These are phyloP conservation scores for Halcyon senegalensis DNA, from an alignment of 2,113 vertebrate genomes.

Conservation along the genomic window DNA sequence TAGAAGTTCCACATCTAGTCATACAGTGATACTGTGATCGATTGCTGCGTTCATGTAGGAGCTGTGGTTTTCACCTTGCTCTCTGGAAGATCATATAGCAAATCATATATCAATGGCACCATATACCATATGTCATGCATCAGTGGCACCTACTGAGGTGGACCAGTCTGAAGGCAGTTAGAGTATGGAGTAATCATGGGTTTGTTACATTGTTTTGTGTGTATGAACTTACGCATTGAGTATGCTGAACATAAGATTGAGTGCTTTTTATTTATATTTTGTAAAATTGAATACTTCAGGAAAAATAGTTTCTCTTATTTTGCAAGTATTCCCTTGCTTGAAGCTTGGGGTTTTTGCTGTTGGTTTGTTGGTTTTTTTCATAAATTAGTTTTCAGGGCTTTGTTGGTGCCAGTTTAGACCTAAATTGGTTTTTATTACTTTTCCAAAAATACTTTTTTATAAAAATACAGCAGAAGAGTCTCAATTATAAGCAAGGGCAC, in stretches of 20 bases:
- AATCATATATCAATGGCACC: background rate
- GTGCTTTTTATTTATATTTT: background rate
- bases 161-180: background rate
- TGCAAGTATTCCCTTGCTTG: background rate
- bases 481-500: background rate
- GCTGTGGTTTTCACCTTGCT: background rate
- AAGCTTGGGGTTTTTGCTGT: background rate
- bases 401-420: background rate
- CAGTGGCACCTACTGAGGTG: background rate
- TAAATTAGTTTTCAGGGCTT: background rate
- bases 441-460: background rate
- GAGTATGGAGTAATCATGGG: background rate
- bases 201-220: background rate
- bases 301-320: background rate
- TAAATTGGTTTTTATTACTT: background rate
- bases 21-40: fast-evolving
- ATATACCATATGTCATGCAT: too few relatives aligned
- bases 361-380: background rate
- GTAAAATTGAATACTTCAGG: background rate
- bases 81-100: background rate
- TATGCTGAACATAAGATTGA: background rate
- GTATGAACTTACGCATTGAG: background rate
- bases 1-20: too few relatives aligned
- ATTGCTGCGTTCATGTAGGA: background rate
- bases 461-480: background rate